Conservation (phyloP, 2,888 invertebrate genomes). For the Pandemis heparana region DNA sequence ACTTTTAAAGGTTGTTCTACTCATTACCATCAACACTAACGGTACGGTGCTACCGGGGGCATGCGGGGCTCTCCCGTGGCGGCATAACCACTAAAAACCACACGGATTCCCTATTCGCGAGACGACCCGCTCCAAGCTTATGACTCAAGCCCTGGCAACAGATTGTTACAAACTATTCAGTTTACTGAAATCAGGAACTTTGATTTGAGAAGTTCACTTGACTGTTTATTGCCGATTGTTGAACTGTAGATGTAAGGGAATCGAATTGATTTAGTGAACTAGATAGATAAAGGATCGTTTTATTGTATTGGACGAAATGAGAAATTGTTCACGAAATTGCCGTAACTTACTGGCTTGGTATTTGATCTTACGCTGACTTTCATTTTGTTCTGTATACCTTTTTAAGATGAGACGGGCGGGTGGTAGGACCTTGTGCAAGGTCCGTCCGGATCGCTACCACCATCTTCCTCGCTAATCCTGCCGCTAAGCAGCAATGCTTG, state of each 20-base stretch:
- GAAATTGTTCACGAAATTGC: constrained; percentile 36
- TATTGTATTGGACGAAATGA: constrained; percentile 33
- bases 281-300: constrained; percentile 34
- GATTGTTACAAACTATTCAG: constrained; percentile 61
- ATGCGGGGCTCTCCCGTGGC: no score
- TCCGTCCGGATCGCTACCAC: no score
- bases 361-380: constrained; percentile 7
- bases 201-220: constrained; percentile 42
- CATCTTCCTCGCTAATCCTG: no score
- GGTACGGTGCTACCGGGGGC: no score
- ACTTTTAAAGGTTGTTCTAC: no score
- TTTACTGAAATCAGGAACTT: constrained; percentile 57
- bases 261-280: constrained; percentile 38
- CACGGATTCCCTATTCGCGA: no score
- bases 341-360: constrained; percentile 10
- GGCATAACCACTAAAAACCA: no score
- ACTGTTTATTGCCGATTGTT: constrained; percentile 42
- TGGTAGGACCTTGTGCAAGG: no score
- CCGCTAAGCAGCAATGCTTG: no score
- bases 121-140: constrained; percentile 2
- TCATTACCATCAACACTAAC: no score
- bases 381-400: background rate
- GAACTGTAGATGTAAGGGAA: constrained; percentile 35
- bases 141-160: constrained; percentile 37
- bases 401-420: no score